Conservation (phyloP, 2,888 invertebrate species). For the Xanthorhoe spadicearia region DNA sequence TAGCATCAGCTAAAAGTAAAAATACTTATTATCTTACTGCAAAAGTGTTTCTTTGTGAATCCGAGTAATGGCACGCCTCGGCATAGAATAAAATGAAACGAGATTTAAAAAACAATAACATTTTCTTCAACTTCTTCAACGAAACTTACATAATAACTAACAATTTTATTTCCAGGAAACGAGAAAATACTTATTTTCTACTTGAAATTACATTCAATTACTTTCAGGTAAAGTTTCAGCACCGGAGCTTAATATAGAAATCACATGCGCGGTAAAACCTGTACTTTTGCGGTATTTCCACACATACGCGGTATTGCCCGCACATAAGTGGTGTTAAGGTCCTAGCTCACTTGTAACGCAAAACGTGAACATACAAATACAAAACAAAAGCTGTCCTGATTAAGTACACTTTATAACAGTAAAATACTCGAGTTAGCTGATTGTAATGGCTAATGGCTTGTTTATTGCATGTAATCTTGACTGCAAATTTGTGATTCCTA, state of each 20-base stretch:
- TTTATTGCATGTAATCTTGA: too few species aligned
- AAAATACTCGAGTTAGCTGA: neutral
- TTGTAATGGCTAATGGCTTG: too few species aligned
- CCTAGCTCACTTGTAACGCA: too few species aligned
- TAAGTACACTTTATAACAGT: too few species aligned
- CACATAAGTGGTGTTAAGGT: conserved; percentile 8
- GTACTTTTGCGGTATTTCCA: neutral
- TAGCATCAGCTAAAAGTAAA: too few species aligned
- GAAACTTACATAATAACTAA: neutral
- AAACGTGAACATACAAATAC: too few species aligned
- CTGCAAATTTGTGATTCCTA: too few species aligned
- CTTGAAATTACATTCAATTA: neutral
- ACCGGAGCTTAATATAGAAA: conserved; percentile 3
- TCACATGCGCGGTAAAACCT: conserved; percentile 10
- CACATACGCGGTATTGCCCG: conserved; percentile 9
- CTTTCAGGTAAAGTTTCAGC: conserved; percentile 1
- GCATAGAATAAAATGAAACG: neutral
- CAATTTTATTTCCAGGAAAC: neutral
- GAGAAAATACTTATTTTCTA: neutral
- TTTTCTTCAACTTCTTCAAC: conserved; percentile 1
- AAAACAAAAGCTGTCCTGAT: too few species aligned
- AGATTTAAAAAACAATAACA: neutral
- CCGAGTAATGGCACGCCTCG: neutral
- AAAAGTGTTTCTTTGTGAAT: neutral
- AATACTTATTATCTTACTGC: neutral